A percentile compares a stretch with the other conserved stretches of the same genome.
Conservation (phyloP, 2,113 vertebrate genomes). For the Channa argus region DNA sequence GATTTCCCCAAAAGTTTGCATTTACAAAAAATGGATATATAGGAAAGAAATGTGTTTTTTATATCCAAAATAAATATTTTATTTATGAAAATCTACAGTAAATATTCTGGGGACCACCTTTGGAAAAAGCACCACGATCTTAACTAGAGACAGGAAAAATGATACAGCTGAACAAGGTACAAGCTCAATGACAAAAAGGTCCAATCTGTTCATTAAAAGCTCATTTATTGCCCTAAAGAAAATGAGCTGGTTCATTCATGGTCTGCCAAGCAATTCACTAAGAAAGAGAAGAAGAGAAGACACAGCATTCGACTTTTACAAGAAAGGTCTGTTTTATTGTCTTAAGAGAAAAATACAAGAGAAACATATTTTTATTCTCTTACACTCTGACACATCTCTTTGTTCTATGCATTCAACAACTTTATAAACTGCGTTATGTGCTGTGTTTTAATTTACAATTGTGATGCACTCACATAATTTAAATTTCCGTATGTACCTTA, state of each 20-base stretch:
- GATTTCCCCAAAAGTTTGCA: background rate
- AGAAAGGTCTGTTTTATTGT: conserved; percentile 34
- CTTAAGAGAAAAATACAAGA: conserved; percentile 41
- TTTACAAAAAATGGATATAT: background rate
- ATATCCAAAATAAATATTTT: too few relatives aligned
- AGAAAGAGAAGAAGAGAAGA: conserved; percentile 42
- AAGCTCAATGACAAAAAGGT: conserved; percentile 45
- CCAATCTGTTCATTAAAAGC: conserved; percentile 61
- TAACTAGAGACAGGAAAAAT: background rate
- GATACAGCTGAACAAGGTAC: conserved; percentile 45
- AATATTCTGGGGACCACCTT: too few relatives aligned
- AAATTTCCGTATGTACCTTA: background rate
- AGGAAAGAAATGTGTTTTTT: too few relatives aligned
- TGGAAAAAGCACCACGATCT: background rate
- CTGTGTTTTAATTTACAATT: conserved; percentile 9
- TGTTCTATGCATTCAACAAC: background rate
- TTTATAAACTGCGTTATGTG: background rate
- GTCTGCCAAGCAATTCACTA: conserved; percentile 35
- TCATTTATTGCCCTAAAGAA: conserved; percentile 44
- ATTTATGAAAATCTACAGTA: too few relatives aligned
- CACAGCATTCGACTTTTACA: conserved; percentile 19
- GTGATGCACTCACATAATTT: background rate
- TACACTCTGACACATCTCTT: conserved; percentile 16
- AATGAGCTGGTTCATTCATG: conserved; percentile 52
- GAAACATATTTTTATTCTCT: conserved; percentile 7